These are phyloP conservation scores for Anodontia alba DNA, from an alignment of 2,888 invertebrate genomes.

Conservation along the genomic window DNA sequence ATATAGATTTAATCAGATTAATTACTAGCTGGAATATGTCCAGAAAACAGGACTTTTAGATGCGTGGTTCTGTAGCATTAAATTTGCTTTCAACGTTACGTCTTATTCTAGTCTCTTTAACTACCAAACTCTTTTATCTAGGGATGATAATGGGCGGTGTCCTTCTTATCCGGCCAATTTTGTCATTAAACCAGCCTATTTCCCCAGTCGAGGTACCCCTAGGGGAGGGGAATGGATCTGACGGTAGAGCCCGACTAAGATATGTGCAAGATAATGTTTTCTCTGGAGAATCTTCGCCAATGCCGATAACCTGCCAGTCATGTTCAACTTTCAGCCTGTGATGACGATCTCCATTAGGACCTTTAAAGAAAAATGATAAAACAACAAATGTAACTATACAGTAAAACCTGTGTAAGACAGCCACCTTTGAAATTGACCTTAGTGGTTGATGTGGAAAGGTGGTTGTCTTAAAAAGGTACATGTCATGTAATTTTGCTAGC, in stretches of 20 bases:
- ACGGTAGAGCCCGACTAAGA: slow-evolving; percentile 51
- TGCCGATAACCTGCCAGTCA: slow-evolving; percentile 52
- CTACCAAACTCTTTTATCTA: not conserved
- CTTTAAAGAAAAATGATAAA: slow-evolving; percentile 11
- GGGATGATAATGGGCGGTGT: not conserved
- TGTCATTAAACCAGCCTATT: slow-evolving; percentile 57
- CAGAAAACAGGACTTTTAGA: too few species aligned
- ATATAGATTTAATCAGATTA: too few species aligned
- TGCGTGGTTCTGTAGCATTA: too few species aligned
- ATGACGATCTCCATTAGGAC: slow-evolving; percentile 52
- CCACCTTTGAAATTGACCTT: too few species aligned
- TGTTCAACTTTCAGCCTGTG: slow-evolving; percentile 34
- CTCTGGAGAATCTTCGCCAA: slow-evolving; percentile 43
- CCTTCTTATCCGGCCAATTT: slow-evolving; percentile 12
- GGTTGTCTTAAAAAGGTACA: too few species aligned
- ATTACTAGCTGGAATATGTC: too few species aligned
- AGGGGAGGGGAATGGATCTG: slow-evolving; percentile 44
- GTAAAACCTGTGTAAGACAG: too few species aligned
- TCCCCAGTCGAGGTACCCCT: slow-evolving; percentile 40
- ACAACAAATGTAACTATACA: too few species aligned
- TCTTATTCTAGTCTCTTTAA: too few species aligned
- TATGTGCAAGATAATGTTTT: slow-evolving; percentile 54
- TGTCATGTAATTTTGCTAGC: too few species aligned
- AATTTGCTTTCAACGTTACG: too few species aligned
- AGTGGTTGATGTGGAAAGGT: too few species aligned